Evolutionary conservation across 2,797 vertebrate species (phyloP).

Genomic region (Rachycentron canadum): DNA sequence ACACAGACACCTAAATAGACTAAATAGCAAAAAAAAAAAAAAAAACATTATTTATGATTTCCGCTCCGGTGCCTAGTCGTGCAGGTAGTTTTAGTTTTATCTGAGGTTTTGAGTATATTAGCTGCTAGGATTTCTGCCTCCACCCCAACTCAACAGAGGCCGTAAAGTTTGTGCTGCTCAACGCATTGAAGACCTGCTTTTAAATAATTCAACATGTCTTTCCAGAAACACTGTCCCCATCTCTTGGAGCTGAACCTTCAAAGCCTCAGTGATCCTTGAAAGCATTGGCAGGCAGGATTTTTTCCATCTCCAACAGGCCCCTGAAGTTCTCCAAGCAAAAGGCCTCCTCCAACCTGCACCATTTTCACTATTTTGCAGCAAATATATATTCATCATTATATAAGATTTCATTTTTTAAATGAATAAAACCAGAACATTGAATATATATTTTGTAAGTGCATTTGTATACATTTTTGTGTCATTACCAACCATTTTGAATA

Average conservation of each 20-base stretch:
- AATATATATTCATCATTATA: background rate
- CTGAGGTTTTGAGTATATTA: too few species aligned
- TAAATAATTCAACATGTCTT: background rate
- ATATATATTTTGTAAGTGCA: background rate
- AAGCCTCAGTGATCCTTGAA: slow-evolving; percentile 36
- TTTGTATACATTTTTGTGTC: background rate
- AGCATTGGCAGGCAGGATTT: slow-evolving; percentile 39
- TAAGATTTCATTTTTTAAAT: too few species aligned
- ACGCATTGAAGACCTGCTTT: background rate
- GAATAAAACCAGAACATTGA: background rate
- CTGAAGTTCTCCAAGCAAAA: slow-evolving; percentile 39
- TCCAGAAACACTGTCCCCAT: slow-evolving; percentile 36
- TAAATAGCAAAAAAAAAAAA: background rate
- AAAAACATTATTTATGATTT: background rate
- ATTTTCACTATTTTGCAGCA: slow-evolving; percentile 29
- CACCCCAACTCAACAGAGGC: background rate
- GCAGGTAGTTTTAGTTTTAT: background rate
- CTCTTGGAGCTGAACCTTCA: slow-evolving; percentile 23
- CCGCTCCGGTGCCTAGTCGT: background rate
- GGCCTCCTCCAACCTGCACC: slow-evolving; percentile 1
- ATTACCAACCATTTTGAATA: background rate
- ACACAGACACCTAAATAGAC: slow-evolving; percentile 13
- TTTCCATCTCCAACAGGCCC: slow-evolving; percentile 48
- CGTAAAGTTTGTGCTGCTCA: background rate
- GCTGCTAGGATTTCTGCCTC: background rate